These are phyloP conservation scores for Dicycla oo DNA, from an alignment of 2,888 invertebrate species.

Conservation along the genomic window DNA sequence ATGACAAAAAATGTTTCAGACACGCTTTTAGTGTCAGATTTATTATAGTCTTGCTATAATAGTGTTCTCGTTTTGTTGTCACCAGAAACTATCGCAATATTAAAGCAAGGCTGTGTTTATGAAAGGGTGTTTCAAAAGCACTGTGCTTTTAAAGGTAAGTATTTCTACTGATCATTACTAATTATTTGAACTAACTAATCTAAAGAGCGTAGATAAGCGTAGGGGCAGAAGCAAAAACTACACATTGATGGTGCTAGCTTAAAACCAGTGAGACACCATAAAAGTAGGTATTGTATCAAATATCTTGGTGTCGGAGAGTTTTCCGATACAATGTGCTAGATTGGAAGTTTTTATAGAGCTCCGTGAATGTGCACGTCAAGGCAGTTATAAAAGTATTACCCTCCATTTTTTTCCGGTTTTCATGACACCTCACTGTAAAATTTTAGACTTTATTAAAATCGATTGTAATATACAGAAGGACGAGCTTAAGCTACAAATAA, in stretches of 20 bases:
- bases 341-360: constrained; percentile 6
- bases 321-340: constrained; percentile 21
- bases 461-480: neutral
- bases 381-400: constrained; percentile 29
- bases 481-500: neutral
- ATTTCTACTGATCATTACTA: neutral
- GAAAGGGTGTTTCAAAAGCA: neutral
- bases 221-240: constrained; percentile 42
- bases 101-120: constrained; percentile 17
- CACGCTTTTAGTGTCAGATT: neutral
- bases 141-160: neutral
- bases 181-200: constrained; percentile 4
- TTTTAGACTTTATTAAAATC: neutral
- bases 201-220: constrained; percentile 40
- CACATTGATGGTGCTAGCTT: constrained; percentile 43
- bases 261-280: constrained; percentile 52
- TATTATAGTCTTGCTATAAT: neutral
- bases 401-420: constrained; percentile 40
- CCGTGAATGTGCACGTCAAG: constrained; percentile 34
- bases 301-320: neutral
- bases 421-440: constrained; percentile 44
- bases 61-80: neutral
- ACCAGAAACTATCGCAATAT: neutral
- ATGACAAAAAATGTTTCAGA: neutral
- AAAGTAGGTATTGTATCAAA: constrained; percentile 25